Base-by-base conservation (phyloP, 2,888 invertebrate species). In the Agrilus biguttatus region DNA sequence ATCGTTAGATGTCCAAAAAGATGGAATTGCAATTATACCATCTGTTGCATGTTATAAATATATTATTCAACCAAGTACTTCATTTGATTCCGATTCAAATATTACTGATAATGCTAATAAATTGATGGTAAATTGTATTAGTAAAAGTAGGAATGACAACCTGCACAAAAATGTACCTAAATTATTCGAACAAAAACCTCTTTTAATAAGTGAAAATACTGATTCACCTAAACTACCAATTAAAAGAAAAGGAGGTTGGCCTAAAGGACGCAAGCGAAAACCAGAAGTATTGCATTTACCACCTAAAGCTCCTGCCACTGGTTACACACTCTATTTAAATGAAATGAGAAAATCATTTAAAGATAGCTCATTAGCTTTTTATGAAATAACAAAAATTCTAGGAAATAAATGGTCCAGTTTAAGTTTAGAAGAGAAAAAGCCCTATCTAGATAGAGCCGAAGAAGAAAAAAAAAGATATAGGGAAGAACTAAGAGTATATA, bases 191-290 rank as follows among this genome's bases (percentile, higher is more conserved):
- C 28, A 28, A 28, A 28, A 28, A 5, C 28, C 33, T 17, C 2
- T 28, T 10, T 8, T 28, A 6, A 7, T 7, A 21, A 21, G 7
- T 28, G 28, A 41, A 36, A 36, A 36, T 39, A 28, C 10, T 10
- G 28, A 28, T 28, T 28, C 28, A 2, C 28, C 28, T 28, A 56
- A 53, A 39, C 42, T 46, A 32, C 60, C 58, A 39, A 47, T 53
- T 21, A 73, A 73, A 57, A 62, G 67, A 40, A 63, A 72, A 52
- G 74, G 75, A 46, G 75, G 75, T 1, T 75, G 75, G 75, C 75
- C 75, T 2, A 75, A 75, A 58, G 75, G 75, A 1, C 65, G 73
- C 42, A 74, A 73, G 57, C 56, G 75, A 23, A 75, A 75, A 55
- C 69, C 69, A 12, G 69, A 69, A 47, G 47, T 68, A 37, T 57